Conservation (phyloP, 1,140 invertebrate species). For the Bombus picipes region DNA sequence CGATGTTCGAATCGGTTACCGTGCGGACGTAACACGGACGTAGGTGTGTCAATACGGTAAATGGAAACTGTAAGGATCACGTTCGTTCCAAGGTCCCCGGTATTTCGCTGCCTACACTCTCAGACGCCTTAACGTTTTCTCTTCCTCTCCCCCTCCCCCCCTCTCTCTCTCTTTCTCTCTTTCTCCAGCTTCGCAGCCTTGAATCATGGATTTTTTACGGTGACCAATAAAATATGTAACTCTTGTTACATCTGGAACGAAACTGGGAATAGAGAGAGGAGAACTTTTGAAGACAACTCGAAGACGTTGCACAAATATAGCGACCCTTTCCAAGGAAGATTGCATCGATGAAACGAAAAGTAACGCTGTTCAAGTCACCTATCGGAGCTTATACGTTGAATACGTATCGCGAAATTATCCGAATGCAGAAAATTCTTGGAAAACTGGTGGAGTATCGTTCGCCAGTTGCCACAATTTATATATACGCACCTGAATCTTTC, state of each 20-base stretch:
- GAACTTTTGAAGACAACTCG: slow-evolving; percentile 10
- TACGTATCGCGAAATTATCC: slow-evolving; percentile 41
- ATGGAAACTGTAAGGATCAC: slow-evolving; percentile 40
- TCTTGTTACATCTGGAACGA: slow-evolving; percentile 51
- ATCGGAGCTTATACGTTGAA: slow-evolving; percentile 3
- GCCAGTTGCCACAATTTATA: background rate
- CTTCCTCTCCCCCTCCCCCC: background rate
- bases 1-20: slow-evolving; percentile 35
- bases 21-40: slow-evolving; percentile 49
- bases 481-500: background rate
- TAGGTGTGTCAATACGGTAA: slow-evolving; percentile 53
- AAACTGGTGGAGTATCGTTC: background rate
- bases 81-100: slow-evolving; percentile 35
- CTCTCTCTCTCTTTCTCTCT: background rate
- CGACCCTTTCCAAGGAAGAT: slow-evolving; percentile 13
- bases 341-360: background rate
- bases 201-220: slow-evolving; percentile 56
- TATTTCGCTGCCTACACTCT: slow-evolving; percentile 41
- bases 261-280: slow-evolving; percentile 26
- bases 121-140: background rate
- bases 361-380: background rate
- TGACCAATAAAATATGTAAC: slow-evolving; percentile 62
- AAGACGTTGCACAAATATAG: slow-evolving; percentile 46
- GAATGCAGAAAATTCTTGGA: slow-evolving; percentile 6
- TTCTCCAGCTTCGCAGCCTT: slow-evolving; percentile 47